A percentile compares a stretch with the other conserved stretches of the same genome.
These are phyloP conservation scores for Idaea dimidiata DNA, from an alignment of 2,888 invertebrate genomes.

Conservation along the genomic window DNA sequence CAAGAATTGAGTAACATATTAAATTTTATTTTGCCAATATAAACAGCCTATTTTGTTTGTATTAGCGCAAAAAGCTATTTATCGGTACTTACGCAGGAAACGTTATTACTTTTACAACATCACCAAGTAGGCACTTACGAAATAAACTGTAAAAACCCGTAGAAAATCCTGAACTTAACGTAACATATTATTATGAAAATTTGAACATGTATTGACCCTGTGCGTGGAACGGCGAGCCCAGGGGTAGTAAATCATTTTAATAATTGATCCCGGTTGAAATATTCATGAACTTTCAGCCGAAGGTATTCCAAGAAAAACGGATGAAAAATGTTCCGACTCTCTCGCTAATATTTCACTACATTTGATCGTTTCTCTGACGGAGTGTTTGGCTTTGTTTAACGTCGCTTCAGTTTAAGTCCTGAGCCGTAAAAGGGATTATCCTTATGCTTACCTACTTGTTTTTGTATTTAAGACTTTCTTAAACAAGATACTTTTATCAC, in stretches of 20 bases:
- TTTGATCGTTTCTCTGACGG: conserved; percentile 51
- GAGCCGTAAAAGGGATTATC: background rate
- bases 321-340: conserved; percentile 66
- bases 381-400: conserved; percentile 35
- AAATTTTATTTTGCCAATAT: background rate
- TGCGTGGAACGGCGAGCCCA: conserved; percentile 49
- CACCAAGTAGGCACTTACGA: conserved; percentile 4
- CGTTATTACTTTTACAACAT: background rate
- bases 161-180: conserved; percentile 34
- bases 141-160: conserved; percentile 22
- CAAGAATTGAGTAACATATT: background rate
- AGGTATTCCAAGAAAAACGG: conserved; percentile 65
- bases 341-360: conserved; percentile 54
- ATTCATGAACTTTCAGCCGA: conserved; percentile 73
- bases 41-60: background rate
- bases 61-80: background rate
- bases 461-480: background rate
- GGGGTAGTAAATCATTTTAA: conserved; percentile 78
- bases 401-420: conserved; percentile 9
- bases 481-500: background rate
- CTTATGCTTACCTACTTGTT: background rate
- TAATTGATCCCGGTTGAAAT: conserved; percentile 76
- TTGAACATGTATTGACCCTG: conserved; percentile 46
- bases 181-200: conserved; percentile 43
- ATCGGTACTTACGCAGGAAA: background rate